Evolutionary conservation across 2,113 vertebrate species (phyloP), one percentile per base, ranked within the genome.

Genomic region (Pomatostomus ruficeps): DNA sequence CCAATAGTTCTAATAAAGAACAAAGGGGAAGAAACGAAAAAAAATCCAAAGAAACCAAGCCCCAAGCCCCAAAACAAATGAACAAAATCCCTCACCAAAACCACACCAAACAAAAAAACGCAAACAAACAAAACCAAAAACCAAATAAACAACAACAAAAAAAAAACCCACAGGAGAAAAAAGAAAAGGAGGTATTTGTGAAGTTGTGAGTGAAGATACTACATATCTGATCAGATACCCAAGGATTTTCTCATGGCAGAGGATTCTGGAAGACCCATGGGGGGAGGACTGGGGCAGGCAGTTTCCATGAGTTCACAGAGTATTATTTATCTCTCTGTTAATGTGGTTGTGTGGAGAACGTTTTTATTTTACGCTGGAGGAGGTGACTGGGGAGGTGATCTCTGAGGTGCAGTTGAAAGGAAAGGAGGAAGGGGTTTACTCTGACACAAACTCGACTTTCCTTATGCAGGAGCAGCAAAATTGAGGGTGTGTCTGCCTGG

Each of bases 171-270:
- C 17, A 1, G 19, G 5, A 5, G 2, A 35, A 11, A 12, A 11
- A 21, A 8, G 3, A 3, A 28, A 67, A 14, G 1, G 20, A 31
- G 0, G 28, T 14, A 28, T 48, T 11, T 71, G 2, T 62, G 12
- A 49, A 91, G 42, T 9, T 40, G 6, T 31, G 40, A 6, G 12
- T 7, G 4, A 14, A 49, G 22, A 36, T 73, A 35, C 8, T 4
- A 1, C 3, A 45, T 9, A 51, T 86, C 45, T 73, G 18, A 42
- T 49, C 48, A 63, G 23, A 42, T 59, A 76, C 25, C 23, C 13
- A 70, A 65, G 20, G 5, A 75, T 33, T 71, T 72, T 24, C 10
- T 31, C 42, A 25, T 3, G 14, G 23, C 26, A 62, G 61, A 77
- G 23, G 12, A 66, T 54, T 58, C 28, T 66, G 12, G 10, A 77